Evolutionary conservation across 35 echinoderm and acorn worm genomes (phyloP), one percentile per base, ranked within the genome.

Genomic region (Holothuria glaberrima): DNA sequence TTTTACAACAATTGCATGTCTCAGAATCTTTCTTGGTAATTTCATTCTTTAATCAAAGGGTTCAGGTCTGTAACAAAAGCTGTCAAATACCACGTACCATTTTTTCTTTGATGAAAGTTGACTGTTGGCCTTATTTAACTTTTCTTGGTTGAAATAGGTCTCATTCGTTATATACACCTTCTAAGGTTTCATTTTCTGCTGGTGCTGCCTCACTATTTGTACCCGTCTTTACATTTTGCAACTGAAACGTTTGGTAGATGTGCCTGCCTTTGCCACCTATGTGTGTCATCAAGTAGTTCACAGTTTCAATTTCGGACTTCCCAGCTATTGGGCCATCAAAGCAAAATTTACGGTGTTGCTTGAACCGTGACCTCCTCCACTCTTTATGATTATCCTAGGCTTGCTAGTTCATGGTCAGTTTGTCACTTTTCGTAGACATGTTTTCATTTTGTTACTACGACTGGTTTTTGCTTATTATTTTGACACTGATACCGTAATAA

Each of bases 41-140:
- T 75, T 17, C 85, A 91, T 29, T 88, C 74, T 80, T 91, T 95
- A 22, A 95, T 72, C 20, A 95, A 75, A 27, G 91, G 22, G 25
- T 86, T 85, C 16, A 95, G 48, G 21, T 89, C 89, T 36, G 94
- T 95, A 2, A 95, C 94, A n/a, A 83, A 91, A 95, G 22, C 58
- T 88, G 67, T 95, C 94, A 92, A 95, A 91, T 34, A 30, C 91
- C 94, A 27, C 62, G 36, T 88, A 82, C 72, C 30, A 68, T 63
- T 94, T 83, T 86, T 71, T 71, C 76, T 57, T 2, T 76, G 2
- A 65, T 95, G 71, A 38, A 95, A 95, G 16, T 83, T 89, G 5
- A 88, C 86, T 7, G 89, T 89, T 45, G 89, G 89, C 48, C 94
- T 88, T 59, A 95, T 95, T 75, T 93, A 44, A 68, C 89, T 93